phyloP scores from a whole-genome alignment of 2,113 vertebrate species.

The Raja brachyura region DNA sequence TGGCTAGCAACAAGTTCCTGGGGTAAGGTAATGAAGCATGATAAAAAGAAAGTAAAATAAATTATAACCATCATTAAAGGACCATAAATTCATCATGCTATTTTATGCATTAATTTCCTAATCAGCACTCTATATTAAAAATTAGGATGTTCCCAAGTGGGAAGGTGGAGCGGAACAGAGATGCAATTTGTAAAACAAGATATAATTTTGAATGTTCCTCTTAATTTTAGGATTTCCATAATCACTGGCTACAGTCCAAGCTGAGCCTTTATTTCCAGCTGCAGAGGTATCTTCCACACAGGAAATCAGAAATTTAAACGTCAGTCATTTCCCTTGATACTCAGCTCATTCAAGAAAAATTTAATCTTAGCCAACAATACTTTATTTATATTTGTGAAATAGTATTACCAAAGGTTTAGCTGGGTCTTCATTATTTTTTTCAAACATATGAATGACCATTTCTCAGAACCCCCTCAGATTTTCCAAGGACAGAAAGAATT shows the following conservation, averaged over 20 bases:
- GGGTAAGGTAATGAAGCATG: not conserved
- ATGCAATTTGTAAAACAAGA: conserved; percentile 59
- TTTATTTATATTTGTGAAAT: conserved; percentile 63
- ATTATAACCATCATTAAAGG: not conserved
- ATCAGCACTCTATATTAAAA: not conserved
- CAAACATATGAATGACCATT: conserved; percentile 28
- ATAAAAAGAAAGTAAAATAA: not conserved
- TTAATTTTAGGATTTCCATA: conserved; percentile 69
- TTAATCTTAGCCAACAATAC: conserved; percentile 66
- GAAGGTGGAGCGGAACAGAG: too few relatives aligned
- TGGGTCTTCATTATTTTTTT: conserved; percentile 47
- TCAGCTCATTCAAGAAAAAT: conserved; percentile 64
- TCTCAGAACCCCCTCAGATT: not conserved
- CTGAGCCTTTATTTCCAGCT: conserved; percentile 59
- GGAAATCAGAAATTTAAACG: conserved; percentile 75
- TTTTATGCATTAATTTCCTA: not conserved
- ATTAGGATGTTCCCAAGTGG: not conserved
- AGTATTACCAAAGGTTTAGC: conserved; percentile 56
- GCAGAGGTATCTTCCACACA: conserved; percentile 65
- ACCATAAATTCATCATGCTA: not conserved
- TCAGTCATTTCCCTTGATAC: conserved; percentile 77
- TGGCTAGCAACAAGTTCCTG: not conserved
- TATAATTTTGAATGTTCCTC: conserved; percentile 61
- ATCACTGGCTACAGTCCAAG: conserved; percentile 57
- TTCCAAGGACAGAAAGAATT: conserved; percentile 3